phyloP scores from a whole-genome alignment of 2,797 vertebrate species.

The Chaenodraco wilsoni region DNA sequence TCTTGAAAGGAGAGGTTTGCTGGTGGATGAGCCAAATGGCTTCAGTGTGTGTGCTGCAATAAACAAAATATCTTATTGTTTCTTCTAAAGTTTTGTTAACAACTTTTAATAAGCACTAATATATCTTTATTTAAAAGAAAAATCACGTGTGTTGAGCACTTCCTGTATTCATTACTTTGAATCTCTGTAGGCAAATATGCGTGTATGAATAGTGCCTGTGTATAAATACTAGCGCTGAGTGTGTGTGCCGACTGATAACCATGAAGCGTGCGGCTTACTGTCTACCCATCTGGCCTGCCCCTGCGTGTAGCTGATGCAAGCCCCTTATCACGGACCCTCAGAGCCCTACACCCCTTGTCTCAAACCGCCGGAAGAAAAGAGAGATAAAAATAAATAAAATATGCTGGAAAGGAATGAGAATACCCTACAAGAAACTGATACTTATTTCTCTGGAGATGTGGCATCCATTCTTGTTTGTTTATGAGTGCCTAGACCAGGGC shows the following conservation, averaged over 20 bases:
- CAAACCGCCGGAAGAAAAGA: conserved; percentile 55
- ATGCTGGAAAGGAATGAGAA: conserved; percentile 32
- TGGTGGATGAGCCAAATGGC: background rate
- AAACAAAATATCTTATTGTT: background rate
- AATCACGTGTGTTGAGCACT: background rate
- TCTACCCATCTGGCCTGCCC: conserved; percentile 65
- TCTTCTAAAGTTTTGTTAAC: background rate
- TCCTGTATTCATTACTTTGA: conserved; percentile 1
- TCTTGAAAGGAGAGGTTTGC: background rate
- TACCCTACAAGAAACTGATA: conserved; percentile 26
- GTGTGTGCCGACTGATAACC: conserved; percentile 68
- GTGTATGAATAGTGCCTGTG: background rate
- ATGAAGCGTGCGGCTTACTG: conserved; percentile 57
- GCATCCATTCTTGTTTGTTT: conserved; percentile 46
- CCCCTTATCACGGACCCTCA: conserved; percentile 79
- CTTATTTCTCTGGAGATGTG: conserved; percentile 27
- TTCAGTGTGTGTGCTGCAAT: background rate
- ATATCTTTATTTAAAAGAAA: background rate
- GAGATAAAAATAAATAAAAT: conserved; percentile 52
- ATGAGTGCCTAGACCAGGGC: conserved; percentile 25
- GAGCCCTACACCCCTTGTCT: conserved; percentile 59
- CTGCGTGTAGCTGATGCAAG: conserved; percentile 66
- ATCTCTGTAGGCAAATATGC: conserved; percentile 4
- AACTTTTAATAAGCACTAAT: no score
- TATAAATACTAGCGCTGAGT: conserved; percentile 35